Evolutionary conservation across 2,888 invertebrate genomes (phyloP).

Genomic region (Pycnomerus fuliginosus): DNA sequence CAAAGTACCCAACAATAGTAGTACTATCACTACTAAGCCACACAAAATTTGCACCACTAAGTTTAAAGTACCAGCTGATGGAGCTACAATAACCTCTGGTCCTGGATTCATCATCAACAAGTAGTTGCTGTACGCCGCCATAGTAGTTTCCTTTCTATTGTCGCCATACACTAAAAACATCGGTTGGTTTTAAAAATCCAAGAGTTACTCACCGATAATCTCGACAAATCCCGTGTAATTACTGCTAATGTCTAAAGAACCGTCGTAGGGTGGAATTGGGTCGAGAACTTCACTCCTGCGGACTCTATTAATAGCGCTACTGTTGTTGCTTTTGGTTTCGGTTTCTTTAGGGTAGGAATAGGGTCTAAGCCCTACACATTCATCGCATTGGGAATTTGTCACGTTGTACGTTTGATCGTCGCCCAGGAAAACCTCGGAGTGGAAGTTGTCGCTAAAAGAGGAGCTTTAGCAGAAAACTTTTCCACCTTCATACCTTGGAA

Average conservation of each 20-base stretch:
- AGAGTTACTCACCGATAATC: slow-evolving; percentile 66
- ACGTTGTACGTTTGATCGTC: slow-evolving; percentile 58
- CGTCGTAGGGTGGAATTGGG: slow-evolving; percentile 63
- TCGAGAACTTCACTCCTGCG: slow-evolving; percentile 44
- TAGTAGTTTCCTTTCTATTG: slow-evolving; percentile 20
- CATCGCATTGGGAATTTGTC: slow-evolving; percentile 50
- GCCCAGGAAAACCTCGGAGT: slow-evolving; percentile 71
- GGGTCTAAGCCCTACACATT: slow-evolving; percentile 56
- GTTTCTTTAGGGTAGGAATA: slow-evolving; percentile 45
- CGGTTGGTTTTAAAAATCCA: background rate
- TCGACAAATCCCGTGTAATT: slow-evolving; percentile 87
- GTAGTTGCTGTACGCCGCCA: slow-evolving; percentile 74
- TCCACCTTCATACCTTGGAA: slow-evolving; percentile 60
- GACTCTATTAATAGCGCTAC: slow-evolving; percentile 38
- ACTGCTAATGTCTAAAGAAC: slow-evolving; percentile 70
- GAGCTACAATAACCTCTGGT: slow-evolving; percentile 54
- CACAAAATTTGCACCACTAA: slow-evolving; percentile 69
- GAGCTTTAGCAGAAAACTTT: background rate
- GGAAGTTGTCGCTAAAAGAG: slow-evolving; percentile 58
- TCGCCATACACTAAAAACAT: slow-evolving; percentile 18
- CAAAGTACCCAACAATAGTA: slow-evolving; percentile 63
- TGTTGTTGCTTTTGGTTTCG: slow-evolving; percentile 29
- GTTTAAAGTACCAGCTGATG: slow-evolving; percentile 56
- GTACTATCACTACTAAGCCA: slow-evolving; percentile 62
- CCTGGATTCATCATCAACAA: slow-evolving; percentile 73